Conservation (phyloP, 2,888 invertebrate genomes). For the Hedychridium roseum region DNA sequence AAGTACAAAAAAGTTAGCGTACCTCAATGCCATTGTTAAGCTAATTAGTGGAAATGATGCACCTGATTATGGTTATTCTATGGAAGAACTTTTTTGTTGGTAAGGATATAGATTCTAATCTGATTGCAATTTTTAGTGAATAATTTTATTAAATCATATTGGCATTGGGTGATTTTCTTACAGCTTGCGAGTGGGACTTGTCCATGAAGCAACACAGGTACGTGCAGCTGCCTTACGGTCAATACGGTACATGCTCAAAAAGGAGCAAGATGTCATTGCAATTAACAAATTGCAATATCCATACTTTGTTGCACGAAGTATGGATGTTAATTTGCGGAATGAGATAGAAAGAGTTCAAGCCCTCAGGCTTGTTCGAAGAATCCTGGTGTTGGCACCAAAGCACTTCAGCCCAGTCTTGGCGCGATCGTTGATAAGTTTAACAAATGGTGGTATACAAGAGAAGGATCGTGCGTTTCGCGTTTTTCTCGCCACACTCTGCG, state of each 20-base stretch:
- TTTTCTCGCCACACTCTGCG: slow-evolving; percentile 87
- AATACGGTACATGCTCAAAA: slow-evolving; percentile 82
- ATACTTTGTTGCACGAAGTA: slow-evolving; percentile 84
- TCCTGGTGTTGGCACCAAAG: slow-evolving; percentile 72
- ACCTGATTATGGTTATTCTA: slow-evolving; percentile 74
- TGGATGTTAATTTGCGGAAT: slow-evolving; percentile 89
- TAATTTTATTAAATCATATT: no score
- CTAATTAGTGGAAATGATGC: slow-evolving; percentile 72
- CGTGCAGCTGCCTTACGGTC: slow-evolving; percentile 89
- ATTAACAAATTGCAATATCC: slow-evolving; percentile 86
- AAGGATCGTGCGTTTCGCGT: slow-evolving; percentile 85
- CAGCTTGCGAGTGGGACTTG: slow-evolving; percentile 85
- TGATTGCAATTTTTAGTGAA: slow-evolving; percentile 19
- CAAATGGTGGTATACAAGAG: slow-evolving; percentile 80
- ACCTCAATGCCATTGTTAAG: slow-evolving; percentile 89
- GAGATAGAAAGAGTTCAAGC: slow-evolving; percentile 94
- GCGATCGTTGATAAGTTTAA: slow-evolving; percentile 83
- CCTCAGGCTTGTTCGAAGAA: slow-evolving; percentile 80
- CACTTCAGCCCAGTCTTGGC: slow-evolving; percentile 79
- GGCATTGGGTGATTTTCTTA: slow-evolving; percentile 44
- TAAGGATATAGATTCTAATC: slow-evolving; percentile 58
- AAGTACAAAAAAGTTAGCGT: slow-evolving; percentile 82
- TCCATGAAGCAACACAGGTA: slow-evolving; percentile 88
- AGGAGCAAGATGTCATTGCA: slow-evolving; percentile 78
- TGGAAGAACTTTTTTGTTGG: slow-evolving; percentile 86